These are phyloP conservation scores for Elegia similella DNA, from an alignment of 2,888 invertebrate species.

Conservation along the genomic window DNA sequence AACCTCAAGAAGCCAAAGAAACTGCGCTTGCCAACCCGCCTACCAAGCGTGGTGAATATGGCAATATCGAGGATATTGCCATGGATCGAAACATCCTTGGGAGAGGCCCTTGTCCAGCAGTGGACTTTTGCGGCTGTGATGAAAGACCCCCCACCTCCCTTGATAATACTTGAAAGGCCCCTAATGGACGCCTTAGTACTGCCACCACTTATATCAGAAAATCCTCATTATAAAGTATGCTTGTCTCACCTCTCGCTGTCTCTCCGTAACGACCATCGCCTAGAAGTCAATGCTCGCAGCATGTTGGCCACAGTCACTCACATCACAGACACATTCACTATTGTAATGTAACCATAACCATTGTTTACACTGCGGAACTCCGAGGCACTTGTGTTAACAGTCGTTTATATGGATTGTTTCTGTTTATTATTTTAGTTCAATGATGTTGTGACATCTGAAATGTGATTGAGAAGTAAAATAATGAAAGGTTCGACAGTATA, in stretches of 20 bases:
- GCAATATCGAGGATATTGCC: no score
- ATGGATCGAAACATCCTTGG: no score
- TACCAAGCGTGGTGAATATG: no score
- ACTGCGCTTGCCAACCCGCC: no score
- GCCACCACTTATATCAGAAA: no score
- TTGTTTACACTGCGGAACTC: constrained; percentile 8
- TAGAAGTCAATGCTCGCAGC: constrained; percentile 70
- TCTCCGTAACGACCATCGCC: constrained; percentile 73
- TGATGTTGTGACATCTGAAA: neutral
- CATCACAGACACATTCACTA: constrained; percentile 11
- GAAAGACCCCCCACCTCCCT: no score
- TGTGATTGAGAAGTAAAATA: neutral
- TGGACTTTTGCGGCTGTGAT: no score
- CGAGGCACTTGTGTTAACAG: constrained; percentile 29
- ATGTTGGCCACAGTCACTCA: constrained; percentile 39
- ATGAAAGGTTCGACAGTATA: no score
- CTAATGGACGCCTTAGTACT: no score
- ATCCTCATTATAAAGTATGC: neutral
- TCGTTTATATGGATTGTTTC: neutral
- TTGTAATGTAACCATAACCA: neutral
- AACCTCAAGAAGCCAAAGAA: no score
- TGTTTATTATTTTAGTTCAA: neutral
- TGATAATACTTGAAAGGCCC: no score
- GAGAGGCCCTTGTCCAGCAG: no score
- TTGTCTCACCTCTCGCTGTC: constrained; percentile 73